Conservation (phyloP, 2,113 vertebrate genomes). For the Pyrgilauda ruficollis region DNA sequence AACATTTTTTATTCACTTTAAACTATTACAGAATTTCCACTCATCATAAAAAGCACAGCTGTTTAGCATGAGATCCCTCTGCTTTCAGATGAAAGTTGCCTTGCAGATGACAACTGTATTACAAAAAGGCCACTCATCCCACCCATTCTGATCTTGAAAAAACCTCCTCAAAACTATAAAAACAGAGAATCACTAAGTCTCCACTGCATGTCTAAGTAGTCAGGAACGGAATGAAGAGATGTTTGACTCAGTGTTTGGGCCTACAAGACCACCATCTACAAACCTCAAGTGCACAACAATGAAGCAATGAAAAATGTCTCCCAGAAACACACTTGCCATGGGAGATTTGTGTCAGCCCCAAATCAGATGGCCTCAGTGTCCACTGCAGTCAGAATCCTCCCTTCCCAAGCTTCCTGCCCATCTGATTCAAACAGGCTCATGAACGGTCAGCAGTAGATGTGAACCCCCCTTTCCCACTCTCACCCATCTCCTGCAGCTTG, state of each 20-base stretch:
- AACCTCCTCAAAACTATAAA: not conserved
- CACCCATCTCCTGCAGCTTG: not conserved
- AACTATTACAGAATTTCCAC: not conserved
- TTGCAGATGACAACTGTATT: not conserved
- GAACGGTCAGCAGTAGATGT: not conserved
- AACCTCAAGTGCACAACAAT: not conserved
- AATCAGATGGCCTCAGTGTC: not conserved
- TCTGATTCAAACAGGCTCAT: not conserved
- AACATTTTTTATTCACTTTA: not conserved
- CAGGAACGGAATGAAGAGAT: not conserved
- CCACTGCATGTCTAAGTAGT: not conserved
- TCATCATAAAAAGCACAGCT: not conserved
- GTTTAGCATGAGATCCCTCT: not conserved
- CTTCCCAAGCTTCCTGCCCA: not conserved
- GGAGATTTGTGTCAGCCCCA: not conserved
- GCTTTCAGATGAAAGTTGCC: not conserved
- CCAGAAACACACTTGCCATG: not conserved
- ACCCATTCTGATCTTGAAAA: not conserved
- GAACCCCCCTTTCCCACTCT: not conserved
- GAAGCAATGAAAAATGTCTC: not conserved
- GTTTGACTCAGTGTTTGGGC: not conserved
- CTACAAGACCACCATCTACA: not conserved
- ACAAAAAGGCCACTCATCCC: not conserved
- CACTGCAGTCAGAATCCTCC: not conserved
- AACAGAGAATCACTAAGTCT: not conserved